Base-by-base conservation (phyloP, 2,797 vertebrate species). In the Ataeniobius toweri region DNA sequence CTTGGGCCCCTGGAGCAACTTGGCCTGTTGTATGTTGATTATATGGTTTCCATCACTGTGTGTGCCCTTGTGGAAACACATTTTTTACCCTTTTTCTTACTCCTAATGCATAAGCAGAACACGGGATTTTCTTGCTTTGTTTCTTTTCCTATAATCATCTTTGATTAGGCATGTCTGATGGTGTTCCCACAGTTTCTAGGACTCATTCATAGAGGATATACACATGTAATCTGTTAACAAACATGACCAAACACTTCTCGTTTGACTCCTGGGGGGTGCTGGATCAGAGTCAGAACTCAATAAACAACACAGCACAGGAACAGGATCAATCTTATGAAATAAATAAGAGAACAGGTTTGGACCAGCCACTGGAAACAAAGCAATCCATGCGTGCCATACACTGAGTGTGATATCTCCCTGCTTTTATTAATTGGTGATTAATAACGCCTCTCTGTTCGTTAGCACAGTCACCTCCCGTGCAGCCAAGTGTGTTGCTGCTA, bases 381-480 rank as follows among this genome's bases (percentile, higher is more conserved):
- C 89, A 93, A 93, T 79, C 89, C 92, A 91, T 89, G 92, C 84
- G 71, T 93, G 90, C 86, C 82, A 78, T 90, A 94, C 83, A 90
- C 81, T 5, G 87, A 92, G 92, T 90, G 89, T 91, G 91, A 95
- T 92, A 93, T 94, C 93, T 93, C 89, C 89, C 91, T 86, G 86
- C 91, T 92, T 97, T 96, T 96, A 97, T 97, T 97, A 97, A 97
- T 97, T 97, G 96, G 96, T 96, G 96, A 97, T 98, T 98, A 98
- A 98, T 97, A 97, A 97, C 94, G 94, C 96, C 96, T 97, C 96
- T 96, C 96, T 96, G 96, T 98, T 98, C 97, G 97, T 98, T 98
- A 97, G 96, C 95, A 95, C 95, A 97, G 96, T 96, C 97, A 97
- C 96, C 96, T 97, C 97, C 97, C 96, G 96, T 95, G 96, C 97